phyloP scores from a whole-genome alignment of 2,888 invertebrate species.

The Noctuana brunneofusca region DNA sequence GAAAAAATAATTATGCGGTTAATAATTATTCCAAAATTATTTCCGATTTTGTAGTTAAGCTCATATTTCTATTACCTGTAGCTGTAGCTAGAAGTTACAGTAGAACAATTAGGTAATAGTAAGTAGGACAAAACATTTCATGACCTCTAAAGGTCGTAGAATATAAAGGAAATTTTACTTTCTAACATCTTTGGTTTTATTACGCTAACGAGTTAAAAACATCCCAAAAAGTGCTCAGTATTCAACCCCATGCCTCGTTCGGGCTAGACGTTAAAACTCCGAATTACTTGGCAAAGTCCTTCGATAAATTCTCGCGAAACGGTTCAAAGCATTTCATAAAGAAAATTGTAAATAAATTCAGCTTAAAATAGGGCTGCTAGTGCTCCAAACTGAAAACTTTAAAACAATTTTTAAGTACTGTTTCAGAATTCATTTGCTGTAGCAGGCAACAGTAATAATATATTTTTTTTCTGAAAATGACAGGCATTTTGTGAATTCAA shows the following conservation, averaged over 20 bases:
- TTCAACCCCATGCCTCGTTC: conserved; percentile 37
- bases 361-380: conserved; percentile 19
- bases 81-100: background rate
- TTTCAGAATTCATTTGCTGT: background rate
- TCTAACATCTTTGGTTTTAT: conserved; percentile 6
- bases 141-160: background rate
- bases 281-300: conserved; percentile 62
- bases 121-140: background rate
- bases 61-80: background rate
- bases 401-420: background rate
- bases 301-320: conserved; percentile 63
- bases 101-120: background rate
- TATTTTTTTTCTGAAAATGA: too few species aligned
- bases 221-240: conserved; percentile 40
- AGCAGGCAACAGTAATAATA: too few species aligned
- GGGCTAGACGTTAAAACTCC: conserved; percentile 50
- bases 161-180: background rate
- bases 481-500: too few species aligned
- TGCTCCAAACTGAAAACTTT: background rate
- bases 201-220: conserved; percentile 43
- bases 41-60: too few species aligned
- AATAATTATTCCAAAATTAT: too few species aligned
- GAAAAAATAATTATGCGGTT: too few species aligned
- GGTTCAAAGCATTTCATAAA: conserved; percentile 68
- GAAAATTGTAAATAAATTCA: conserved; percentile 51